These are phyloP conservation scores for Maniola jurtina DNA, from an alignment of 1,140 invertebrate species.

Conservation along the genomic window DNA sequence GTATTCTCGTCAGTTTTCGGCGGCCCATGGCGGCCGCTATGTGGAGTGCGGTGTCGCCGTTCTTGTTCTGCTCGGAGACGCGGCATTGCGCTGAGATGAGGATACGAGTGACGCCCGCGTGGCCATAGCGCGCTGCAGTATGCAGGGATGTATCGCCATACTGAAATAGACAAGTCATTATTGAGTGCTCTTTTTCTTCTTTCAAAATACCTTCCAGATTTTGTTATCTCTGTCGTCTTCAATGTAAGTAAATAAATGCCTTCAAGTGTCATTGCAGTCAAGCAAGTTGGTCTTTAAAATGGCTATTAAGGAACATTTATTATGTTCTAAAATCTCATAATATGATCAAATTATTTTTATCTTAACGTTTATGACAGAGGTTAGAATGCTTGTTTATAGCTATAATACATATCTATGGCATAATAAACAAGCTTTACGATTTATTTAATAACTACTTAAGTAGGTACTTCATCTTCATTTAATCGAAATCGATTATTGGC, in stretches of 20 bases:
- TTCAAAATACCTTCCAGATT: too few relatives aligned
- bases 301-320: too few relatives aligned
- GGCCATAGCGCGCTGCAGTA: slow-evolving; percentile 95
- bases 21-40: slow-evolving; percentile 96
- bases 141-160: slow-evolving; percentile 98
- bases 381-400: background rate
- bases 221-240: too few relatives aligned
- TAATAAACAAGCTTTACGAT: background rate
- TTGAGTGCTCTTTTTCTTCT: too few relatives aligned
- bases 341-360: too few relatives aligned
- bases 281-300: too few relatives aligned
- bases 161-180: slow-evolving; percentile 76
- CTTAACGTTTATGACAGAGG: background rate
- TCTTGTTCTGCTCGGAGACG: slow-evolving; percentile 96
- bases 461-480: too few relatives aligned
- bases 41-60: slow-evolving; percentile 96
- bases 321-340: too few relatives aligned
- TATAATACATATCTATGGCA: background rate
- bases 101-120: slow-evolving; percentile 96
- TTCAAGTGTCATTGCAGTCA: too few relatives aligned
- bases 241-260: too few relatives aligned
- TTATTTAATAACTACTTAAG: background rate
- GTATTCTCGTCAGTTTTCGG: slow-evolving; percentile 93
- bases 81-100: slow-evolving; percentile 93
- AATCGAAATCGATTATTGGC: too few relatives aligned